phyloP scores from a whole-genome alignment of 2,797 vertebrate species.

The Tarsius wallacei region DNA sequence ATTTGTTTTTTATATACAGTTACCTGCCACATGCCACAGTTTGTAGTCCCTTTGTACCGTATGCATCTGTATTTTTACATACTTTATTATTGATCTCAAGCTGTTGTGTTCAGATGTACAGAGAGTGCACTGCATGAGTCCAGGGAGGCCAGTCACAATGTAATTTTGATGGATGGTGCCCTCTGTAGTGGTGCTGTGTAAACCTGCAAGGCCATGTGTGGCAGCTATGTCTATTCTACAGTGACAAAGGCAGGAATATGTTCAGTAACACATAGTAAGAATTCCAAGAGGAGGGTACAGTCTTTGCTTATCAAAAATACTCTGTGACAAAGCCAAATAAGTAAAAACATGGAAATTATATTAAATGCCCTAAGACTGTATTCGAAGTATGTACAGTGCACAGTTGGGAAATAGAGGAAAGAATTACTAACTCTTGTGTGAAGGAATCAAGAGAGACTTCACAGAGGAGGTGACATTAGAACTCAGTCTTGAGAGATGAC shows the following conservation, averaged over 20 bases:
- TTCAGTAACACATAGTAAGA: background rate
- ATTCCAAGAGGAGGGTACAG: background rate
- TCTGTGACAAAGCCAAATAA: background rate
- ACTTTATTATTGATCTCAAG: background rate
- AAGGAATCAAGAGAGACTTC: background rate
- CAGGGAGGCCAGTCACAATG: background rate
- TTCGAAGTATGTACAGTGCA: background rate
- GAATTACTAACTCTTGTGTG: background rate
- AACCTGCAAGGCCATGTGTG: background rate
- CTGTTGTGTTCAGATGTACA: background rate
- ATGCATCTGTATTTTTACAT: background rate
- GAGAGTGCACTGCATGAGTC: background rate
- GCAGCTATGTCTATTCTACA: background rate
- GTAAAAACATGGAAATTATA: background rate
- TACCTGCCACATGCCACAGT: background rate
- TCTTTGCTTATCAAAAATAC: background rate
- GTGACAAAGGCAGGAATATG: background rate
- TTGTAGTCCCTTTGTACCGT: background rate
- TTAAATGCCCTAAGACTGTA: background rate
- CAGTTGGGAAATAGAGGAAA: background rate
- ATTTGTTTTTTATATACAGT: background rate
- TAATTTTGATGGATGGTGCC: background rate
- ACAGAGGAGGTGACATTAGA: background rate
- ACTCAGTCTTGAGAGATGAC: background rate
- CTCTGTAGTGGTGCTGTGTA: background rate